Percentiles rank a stretch among this genome's conserved stretches.
Evolutionary conservation across 23 tunicate species (phyloP).

Genomic region (Oikopleura dioica): DNA sequence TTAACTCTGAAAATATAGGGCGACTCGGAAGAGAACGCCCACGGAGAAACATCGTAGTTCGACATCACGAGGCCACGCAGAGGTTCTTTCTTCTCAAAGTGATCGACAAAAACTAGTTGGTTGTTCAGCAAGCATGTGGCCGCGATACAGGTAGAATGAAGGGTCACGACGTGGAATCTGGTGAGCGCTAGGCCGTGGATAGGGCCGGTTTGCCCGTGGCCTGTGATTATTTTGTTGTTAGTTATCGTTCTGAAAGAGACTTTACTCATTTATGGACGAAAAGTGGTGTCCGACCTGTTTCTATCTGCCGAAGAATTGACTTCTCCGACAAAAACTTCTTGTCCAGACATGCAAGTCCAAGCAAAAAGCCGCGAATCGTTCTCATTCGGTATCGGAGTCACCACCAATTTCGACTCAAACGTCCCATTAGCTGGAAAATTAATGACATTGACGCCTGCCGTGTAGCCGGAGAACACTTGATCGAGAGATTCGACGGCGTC

Average conservation of each 20-base stretch:
- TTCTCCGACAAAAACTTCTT: neutral
- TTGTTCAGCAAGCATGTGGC: neutral
- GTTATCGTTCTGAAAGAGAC: neutral
- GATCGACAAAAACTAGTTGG: neutral
- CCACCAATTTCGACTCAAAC: neutral
- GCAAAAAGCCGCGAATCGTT: neutral
- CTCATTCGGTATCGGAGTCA: neutral
- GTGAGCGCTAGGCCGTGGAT: neutral
- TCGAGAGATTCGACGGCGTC: neutral
- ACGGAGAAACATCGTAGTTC: neutral
- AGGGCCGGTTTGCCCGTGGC: neutral
- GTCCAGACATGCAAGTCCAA: neutral
- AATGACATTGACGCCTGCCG: neutral
- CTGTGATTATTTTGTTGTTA: neutral
- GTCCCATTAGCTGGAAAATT: neutral
- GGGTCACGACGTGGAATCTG: neutral
- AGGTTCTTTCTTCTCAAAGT: neutral
- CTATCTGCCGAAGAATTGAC: neutral
- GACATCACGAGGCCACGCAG: neutral
- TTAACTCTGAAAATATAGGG: constrained; percentile 19
- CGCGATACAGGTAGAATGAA: neutral
- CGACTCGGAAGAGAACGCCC: neutral
- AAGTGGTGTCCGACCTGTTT: no score
- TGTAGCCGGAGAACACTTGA: neutral
- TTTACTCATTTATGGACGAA: no score